Evolutionary conservation across 1,140 invertebrate genomes (phyloP).

Genomic region (Fopius arisanus): DNA sequence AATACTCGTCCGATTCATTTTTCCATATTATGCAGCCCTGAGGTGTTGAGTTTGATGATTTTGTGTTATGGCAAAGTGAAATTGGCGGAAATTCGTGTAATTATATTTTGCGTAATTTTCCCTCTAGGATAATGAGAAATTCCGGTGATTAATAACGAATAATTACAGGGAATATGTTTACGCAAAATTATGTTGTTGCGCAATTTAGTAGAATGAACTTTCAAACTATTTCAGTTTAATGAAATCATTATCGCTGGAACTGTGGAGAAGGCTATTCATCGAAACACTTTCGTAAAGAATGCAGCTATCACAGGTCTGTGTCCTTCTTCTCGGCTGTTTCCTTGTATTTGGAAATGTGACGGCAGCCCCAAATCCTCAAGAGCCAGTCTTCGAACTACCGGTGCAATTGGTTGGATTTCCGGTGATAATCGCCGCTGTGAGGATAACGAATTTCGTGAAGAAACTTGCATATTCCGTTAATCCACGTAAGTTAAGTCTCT

Average conservation of each 20-base stretch:
- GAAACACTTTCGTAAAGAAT: constrained; percentile 34
- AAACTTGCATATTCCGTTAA: constrained; percentile 82
- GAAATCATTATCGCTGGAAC: background rate
- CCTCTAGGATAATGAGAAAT: no score
- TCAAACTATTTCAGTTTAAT: constrained; percentile 5
- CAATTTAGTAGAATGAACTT: background rate
- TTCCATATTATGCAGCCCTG: background rate
- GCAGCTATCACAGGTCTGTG: constrained; percentile 38
- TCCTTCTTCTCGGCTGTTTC: constrained; percentile 44
- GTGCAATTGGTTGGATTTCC: constrained; percentile 85
- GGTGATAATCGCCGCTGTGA: constrained; percentile 81
- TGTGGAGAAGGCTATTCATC: background rate
- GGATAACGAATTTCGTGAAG: constrained; percentile 82
- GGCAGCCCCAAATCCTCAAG: constrained; percentile 60
- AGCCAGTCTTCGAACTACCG: constrained; percentile 76
- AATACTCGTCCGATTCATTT: background rate
- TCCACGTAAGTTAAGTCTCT: constrained; percentile 73
- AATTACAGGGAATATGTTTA: background rate
- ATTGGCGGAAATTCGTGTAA: background rate
- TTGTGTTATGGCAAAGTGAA: background rate
- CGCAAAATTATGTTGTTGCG: background rate
- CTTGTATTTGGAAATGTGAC: constrained; percentile 49
- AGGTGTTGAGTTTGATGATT: background rate
- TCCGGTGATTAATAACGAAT: no score
- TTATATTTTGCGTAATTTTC: background rate